Evolutionary conservation across 2,113 vertebrate genomes (phyloP).

Genomic region (Mesembrinibis cayennensis): DNA sequence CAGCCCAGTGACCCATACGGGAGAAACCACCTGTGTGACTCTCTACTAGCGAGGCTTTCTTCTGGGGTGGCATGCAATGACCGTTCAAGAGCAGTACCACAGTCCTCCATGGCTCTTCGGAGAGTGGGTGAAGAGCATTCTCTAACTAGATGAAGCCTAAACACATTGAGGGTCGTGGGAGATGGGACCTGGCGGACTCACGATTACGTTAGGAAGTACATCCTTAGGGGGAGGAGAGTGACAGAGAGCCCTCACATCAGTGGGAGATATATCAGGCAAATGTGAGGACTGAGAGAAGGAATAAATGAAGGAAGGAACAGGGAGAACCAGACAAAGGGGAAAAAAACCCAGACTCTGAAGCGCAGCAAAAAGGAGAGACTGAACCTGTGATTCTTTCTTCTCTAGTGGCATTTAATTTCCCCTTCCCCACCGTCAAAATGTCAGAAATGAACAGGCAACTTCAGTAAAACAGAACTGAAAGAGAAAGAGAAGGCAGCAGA

Average conservation of each 20-base stretch:
- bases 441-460: neutral
- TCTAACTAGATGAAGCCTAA: neutral
- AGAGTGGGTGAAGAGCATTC: neutral
- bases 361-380: neutral
- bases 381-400: neutral
- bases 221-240: neutral
- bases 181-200: neutral
- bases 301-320: neutral
- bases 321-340: neutral
- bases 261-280: neutral
- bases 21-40: neutral
- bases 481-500: neutral
- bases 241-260: neutral
- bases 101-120: neutral
- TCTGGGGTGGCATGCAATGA: neutral
- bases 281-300: neutral
- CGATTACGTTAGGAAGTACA: neutral
- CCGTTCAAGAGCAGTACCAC: neutral
- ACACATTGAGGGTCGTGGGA: neutral
- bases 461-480: conserved; percentile 23
- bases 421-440: neutral
- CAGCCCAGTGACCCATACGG: neutral
- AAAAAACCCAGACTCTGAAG: neutral
- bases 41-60: neutral
- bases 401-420: conserved; percentile 14